Evolutionary conservation across 2,797 vertebrate species (phyloP), one percentile per base, ranked within the genome.

Genomic region (Anguilla pacifica): DNA sequence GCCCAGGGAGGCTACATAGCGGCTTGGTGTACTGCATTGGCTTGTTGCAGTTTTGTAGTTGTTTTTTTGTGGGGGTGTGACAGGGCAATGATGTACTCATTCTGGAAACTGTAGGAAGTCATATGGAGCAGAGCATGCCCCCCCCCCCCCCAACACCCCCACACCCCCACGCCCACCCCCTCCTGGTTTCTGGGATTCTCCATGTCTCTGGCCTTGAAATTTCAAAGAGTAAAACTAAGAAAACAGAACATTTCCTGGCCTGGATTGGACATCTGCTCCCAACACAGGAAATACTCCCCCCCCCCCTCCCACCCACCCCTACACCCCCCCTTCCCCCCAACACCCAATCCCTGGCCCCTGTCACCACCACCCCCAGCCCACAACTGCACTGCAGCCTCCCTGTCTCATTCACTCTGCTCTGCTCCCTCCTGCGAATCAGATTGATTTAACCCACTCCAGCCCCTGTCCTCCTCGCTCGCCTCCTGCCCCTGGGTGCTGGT

Each of bases 261-360:
- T 82, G 79, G 79, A 49, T 82, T 49, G 79, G 79, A 82, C 79
- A 82, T 82, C 79, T 82, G 79, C 79, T 82, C 79, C 79, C 46
- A 19, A 46, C 79, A 82, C 79, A 82, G 79, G 79, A 82, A 82
- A 82, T 82, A 82, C 79, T n/a, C 79, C 79, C 46, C 43, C 7
- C 3, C 10, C 9, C 19, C 64, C 64, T 2, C 55, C 15, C 55
- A 43, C 72, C 79, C 79, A 43, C 43, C 7, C 3, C 10, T n/a
- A 6, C 9, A 6, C 17, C 2, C 19, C 64, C 64, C 57, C 57
- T 2, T 15, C 22, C 2, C 25, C n/a, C 4, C 25, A 59, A 59
- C 57, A 15, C 57, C 74, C 39, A 43, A 19, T 77, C 15, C 2
- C 35, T 43, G 74, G 74, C 74, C 74, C 79, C 39, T 82, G 79